These are phyloP conservation scores for Pao palembangensis DNA, from an alignment of 2,113 vertebrate genomes.

Conservation along the genomic window DNA sequence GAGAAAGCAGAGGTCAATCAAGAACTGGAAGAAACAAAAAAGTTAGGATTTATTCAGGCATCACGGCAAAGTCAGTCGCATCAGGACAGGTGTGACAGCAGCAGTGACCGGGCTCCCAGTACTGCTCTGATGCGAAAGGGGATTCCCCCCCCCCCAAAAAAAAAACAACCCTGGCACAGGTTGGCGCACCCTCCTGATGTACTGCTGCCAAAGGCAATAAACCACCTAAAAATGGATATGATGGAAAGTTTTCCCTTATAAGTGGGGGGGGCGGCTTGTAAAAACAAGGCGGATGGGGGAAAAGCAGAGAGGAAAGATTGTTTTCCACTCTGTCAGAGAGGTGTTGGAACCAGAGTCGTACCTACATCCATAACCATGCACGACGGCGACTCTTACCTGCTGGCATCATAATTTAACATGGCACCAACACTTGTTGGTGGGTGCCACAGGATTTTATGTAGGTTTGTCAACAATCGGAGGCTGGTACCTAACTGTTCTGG, in stretches of 20 bases:
- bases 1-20: constrained; percentile 28
- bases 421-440: too few relatives aligned
- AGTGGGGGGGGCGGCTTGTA: constrained; percentile 60
- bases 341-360: constrained; percentile 54
- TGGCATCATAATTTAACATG: neutral
- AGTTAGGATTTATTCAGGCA: constrained; percentile 41
- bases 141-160: constrained; percentile 52
- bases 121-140: constrained; percentile 46
- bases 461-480: too few relatives aligned
- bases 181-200: constrained; percentile 70
- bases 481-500: too few relatives aligned
- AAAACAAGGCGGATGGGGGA: constrained; percentile 67
- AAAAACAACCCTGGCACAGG: constrained; percentile 67
- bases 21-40: constrained; percentile 17
- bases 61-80: neutral
- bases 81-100: constrained; percentile 55
- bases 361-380: constrained; percentile 32
- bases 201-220: constrained; percentile 74
- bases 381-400: constrained; percentile 45
- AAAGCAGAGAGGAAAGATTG: constrained; percentile 57
- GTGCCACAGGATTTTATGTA: too few relatives aligned
- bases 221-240: constrained; percentile 77
- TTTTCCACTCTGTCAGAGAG: constrained; percentile 74
- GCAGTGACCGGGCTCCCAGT: constrained; percentile 24
- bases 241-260: constrained; percentile 76